A percentile compares a stretch with the other conserved stretches of the same genome.
Evolutionary conservation across 2,113 vertebrate species (phyloP).

Genomic region (Crotalus tigris): DNA sequence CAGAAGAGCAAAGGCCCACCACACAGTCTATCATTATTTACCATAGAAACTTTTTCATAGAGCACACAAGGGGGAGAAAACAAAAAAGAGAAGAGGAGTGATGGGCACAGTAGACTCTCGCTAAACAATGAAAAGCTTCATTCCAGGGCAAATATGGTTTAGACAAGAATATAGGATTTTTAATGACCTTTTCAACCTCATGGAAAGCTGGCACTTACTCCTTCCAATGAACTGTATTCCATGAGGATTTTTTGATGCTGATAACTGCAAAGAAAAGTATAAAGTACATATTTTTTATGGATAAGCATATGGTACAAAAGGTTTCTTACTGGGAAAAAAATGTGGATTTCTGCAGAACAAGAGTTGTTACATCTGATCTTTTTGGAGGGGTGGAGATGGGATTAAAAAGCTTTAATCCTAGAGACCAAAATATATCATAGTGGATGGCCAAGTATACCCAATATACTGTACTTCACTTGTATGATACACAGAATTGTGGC

Average conservation of each 20-base stretch:
- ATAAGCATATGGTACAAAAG: background rate
- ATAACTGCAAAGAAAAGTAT: conserved; percentile 25
- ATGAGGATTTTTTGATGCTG: conserved; percentile 58
- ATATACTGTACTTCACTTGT: background rate
- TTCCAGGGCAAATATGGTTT: conserved; percentile 59
- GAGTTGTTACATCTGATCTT: background rate
- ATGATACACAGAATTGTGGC: background rate
- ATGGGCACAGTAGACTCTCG: conserved; percentile 60
- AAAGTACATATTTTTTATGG: background rate
- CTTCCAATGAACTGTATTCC: conserved; percentile 24
- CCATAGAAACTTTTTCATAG: conserved; percentile 70
- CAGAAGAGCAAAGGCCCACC: conserved; percentile 72
- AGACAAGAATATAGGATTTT: conserved; percentile 41
- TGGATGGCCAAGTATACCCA: conserved; percentile 9
- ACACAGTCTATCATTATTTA: conserved; percentile 69
- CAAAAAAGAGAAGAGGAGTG: conserved; percentile 57
- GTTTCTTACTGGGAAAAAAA: background rate
- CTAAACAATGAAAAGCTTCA: conserved; percentile 65
- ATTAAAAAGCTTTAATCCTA: background rate
- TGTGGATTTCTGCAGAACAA: background rate
- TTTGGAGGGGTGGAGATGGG: background rate
- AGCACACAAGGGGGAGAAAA: conserved; percentile 64
- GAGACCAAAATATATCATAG: conserved; percentile 8
- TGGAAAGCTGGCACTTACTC: conserved; percentile 46
- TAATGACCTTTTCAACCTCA: conserved; percentile 53